Percentiles rank a stretch among this genome's conserved stretches.
phyloP scores from a whole-genome alignment of 2,888 invertebrate species.

The Eristalis arbustorum region DNA sequence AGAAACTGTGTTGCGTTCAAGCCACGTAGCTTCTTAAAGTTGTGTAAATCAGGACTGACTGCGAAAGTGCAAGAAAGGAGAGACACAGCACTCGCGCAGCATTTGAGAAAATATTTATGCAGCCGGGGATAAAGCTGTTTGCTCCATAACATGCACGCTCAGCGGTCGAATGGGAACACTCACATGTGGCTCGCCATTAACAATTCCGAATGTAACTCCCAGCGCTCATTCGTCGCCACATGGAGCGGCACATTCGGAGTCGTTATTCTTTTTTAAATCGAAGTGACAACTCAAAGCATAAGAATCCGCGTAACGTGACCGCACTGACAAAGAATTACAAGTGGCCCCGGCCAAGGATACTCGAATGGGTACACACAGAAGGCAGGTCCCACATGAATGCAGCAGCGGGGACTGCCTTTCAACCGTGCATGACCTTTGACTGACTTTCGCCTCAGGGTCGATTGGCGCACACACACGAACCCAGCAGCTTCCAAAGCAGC shows the following conservation, averaged over 20 bases:
- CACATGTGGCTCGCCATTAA: background rate
- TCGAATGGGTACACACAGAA: background rate
- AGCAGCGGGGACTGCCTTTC: background rate
- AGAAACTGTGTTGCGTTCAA: no score
- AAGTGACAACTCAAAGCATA: slow-evolving; percentile 9
- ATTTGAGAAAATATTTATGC: background rate
- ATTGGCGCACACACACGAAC: background rate
- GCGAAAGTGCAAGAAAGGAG: background rate
- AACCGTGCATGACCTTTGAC: slow-evolving; percentile 13
- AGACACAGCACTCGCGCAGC: background rate
- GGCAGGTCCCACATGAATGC: background rate
- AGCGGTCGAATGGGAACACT: background rate
- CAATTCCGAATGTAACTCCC: background rate
- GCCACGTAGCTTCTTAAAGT: no score
- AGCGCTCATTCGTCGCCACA: background rate
- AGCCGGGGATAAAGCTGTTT: no score
- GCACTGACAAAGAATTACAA: slow-evolving; percentile 25
- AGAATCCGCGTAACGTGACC: slow-evolving; percentile 19
- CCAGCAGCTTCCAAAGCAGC: background rate
- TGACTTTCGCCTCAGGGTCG: slow-evolving; percentile 25
- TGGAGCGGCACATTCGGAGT: background rate
- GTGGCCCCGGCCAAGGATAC: background rate
- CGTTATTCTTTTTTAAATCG: slow-evolving; percentile 3
- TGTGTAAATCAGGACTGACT: no score
- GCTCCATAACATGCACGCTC: background rate